phyloP scores from a whole-genome alignment of 2,113 vertebrate genomes.

The Dasyurus viverrinus region DNA sequence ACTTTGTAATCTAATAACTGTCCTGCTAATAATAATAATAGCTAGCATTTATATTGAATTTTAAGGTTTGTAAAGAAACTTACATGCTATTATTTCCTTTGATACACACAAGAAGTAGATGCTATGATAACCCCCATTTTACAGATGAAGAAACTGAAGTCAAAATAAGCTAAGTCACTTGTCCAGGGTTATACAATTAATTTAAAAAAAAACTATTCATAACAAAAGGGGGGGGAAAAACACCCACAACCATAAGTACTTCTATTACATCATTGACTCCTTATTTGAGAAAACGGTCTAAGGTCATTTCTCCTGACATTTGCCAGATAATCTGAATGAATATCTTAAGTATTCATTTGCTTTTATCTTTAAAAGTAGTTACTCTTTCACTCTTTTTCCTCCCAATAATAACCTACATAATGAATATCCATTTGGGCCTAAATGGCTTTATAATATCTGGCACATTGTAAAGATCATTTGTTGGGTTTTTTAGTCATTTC shows the following conservation, averaged over 20 bases:
- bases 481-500: neutral
- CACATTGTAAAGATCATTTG: neutral
- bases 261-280: neutral
- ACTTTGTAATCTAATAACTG: neutral
- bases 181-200: neutral
- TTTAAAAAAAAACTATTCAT: neutral
- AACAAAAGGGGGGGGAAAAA: neutral
- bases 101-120: neutral
- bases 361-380: neutral
- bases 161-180: neutral
- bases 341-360: neutral
- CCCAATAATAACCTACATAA: neutral
- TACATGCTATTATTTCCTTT: neutral
- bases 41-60: neutral
- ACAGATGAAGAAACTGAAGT: neutral
- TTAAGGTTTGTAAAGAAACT: neutral
- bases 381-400: neutral
- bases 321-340: neutral
- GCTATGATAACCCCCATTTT: neutral
- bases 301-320: neutral
- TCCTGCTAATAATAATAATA: neutral
- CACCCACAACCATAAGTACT: too few relatives aligned
- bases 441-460: neutral
- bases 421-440: neutral
- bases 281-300: neutral